These are phyloP conservation scores for Thumatha senex DNA, from an alignment of 2,888 invertebrate species.

Conservation along the genomic window DNA sequence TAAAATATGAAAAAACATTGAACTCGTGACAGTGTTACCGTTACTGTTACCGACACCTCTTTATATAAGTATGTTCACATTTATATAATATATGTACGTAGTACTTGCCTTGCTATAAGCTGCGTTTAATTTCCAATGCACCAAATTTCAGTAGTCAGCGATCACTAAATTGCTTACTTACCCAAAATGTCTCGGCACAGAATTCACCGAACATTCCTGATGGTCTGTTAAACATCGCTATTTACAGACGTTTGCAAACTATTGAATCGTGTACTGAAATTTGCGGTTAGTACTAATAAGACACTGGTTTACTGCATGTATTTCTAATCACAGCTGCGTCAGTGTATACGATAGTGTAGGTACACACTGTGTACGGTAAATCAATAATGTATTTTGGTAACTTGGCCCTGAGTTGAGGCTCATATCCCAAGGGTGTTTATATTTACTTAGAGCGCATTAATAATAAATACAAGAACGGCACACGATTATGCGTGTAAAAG, in stretches of 20 bases:
- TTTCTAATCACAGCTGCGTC: constrained; percentile 26
- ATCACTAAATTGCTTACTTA: no score
- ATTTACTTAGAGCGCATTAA: neutral
- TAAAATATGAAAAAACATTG: no score
- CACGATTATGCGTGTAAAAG: no score
- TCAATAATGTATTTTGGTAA: neutral
- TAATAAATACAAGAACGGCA: no score
- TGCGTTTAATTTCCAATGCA: no score
- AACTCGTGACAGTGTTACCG: no score
- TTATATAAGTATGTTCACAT: no score
- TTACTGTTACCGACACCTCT: no score
- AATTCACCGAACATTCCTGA: neutral
- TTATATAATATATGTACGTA: no score
- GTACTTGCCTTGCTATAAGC: no score
- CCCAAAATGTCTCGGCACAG: no score
- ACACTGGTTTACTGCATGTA: constrained; percentile 24
- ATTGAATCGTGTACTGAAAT: constrained; percentile 21
- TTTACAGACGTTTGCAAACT: constrained; percentile 20
- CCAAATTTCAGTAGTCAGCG: neutral
- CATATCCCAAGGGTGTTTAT: neutral
- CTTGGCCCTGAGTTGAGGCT: neutral
- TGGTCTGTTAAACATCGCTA: constrained; percentile 20
- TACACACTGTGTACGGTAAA: constrained; percentile 5
- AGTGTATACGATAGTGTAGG: constrained; percentile 7
- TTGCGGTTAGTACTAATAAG: constrained; percentile 29